Percentiles rank a stretch among this genome's conserved stretches.
phyloP scores from a whole-genome alignment of 2,113 vertebrate genomes.

The Leptobrachium ailaonicum region DNA sequence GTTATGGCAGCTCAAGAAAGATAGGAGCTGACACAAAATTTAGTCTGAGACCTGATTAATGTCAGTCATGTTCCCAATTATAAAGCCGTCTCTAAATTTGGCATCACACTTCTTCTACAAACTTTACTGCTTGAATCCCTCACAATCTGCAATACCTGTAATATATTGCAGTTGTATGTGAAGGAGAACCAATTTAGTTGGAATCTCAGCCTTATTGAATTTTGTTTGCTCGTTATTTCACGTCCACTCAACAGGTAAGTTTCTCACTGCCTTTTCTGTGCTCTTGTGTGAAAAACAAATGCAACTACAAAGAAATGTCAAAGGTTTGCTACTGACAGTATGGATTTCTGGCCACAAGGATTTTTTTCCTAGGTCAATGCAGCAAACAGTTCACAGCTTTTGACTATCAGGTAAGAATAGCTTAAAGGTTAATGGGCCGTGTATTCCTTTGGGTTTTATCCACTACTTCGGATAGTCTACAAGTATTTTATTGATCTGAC shows the following conservation, averaged over 20 bases:
- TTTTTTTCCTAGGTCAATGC: slow-evolving; percentile 1
- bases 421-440: slow-evolving; percentile 39
- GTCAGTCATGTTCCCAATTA: slow-evolving; percentile 20
- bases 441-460: slow-evolving; percentile 38
- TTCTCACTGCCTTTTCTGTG: slow-evolving; percentile 8
- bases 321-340: slow-evolving; percentile 8
- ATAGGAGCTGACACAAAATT: background rate
- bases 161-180: background rate
- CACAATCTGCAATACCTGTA: background rate
- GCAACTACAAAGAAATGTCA: slow-evolving; percentile 16
- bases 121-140: slow-evolving; percentile 2
- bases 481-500: slow-evolving; percentile 45
- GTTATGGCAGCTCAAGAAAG: slow-evolving; percentile 7
- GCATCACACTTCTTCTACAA: background rate
- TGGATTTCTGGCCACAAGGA: slow-evolving; percentile 4
- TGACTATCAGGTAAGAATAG: slow-evolving; percentile 35
- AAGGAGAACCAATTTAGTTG: background rate
- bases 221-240: background rate
- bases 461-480: slow-evolving; percentile 23
- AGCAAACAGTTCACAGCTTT: slow-evolving; percentile 34
- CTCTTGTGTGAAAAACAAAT: slow-evolving; percentile 21
- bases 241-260: slow-evolving; percentile 20
- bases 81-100: background rate
- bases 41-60: slow-evolving; percentile 1
- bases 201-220: too few species aligned